A percentile compares a stretch with the other conserved stretches of the same genome.
These are phyloP conservation scores for Dioctria linearis DNA, from an alignment of 2,888 invertebrate species.

Conservation along the genomic window DNA sequence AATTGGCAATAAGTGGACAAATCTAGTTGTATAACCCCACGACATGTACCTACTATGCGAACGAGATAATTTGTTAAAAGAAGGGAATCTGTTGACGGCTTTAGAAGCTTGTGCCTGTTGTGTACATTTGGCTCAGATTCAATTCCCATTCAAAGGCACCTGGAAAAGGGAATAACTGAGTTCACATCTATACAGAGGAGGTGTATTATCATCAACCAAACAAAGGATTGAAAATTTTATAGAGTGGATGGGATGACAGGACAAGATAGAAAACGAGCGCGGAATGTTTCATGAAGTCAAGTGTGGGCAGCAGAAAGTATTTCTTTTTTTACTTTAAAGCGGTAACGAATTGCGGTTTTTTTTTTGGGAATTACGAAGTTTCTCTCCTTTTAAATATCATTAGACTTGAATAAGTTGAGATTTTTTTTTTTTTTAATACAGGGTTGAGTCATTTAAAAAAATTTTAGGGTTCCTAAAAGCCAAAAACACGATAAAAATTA, in stretches of 20 bases:
- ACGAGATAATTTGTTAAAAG: slow-evolving; percentile 48
- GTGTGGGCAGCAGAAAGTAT: background rate
- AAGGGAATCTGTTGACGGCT: slow-evolving; percentile 50
- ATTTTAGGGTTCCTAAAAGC: too few species aligned
- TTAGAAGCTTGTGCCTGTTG: slow-evolving; percentile 32
- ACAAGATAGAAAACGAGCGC: slow-evolving; percentile 30
- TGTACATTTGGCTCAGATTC: slow-evolving; percentile 31
- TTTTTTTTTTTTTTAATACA: too few species aligned
- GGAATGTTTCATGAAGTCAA: slow-evolving; percentile 44
- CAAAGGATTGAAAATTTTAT: slow-evolving; percentile 48
- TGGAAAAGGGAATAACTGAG: slow-evolving; percentile 43
- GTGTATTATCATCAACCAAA: slow-evolving; percentile 20
- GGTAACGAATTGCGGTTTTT: too few species aligned
- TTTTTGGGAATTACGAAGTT: too few species aligned
- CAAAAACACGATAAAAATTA: too few species aligned
- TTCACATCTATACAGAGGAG: background rate
- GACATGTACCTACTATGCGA: background rate
- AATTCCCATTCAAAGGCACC: slow-evolving; percentile 42
- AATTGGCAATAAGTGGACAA: slow-evolving; percentile 63
- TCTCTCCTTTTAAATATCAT: too few species aligned
- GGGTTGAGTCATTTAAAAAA: too few species aligned
- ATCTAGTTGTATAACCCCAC: slow-evolving; percentile 31
- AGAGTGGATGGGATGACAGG: slow-evolving; percentile 21
- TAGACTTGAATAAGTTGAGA: too few species aligned
- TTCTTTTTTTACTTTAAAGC: too few species aligned